Base-by-base conservation (phyloP, 1,140 invertebrate genomes). In the Chrysomallon squamiferum region DNA sequence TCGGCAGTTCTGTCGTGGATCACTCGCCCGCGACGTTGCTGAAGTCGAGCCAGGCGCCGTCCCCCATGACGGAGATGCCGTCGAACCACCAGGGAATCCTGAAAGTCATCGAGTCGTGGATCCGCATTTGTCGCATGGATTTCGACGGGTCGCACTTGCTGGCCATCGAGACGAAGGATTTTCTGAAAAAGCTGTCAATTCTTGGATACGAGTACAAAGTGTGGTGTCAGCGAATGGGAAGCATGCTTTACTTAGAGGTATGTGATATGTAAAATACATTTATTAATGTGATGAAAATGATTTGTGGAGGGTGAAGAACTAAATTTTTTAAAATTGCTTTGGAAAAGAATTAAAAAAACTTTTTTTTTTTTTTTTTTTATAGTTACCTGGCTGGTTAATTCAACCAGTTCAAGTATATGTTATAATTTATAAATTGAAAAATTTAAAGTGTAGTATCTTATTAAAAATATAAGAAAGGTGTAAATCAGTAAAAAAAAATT, bases 51-150 rank as follows among this genome's bases (percentile, higher is more conserved):
- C 35, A 59, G 2, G 27, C 59, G 2, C 22, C 57, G 5, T 9
- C 60, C 38, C 66, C 54, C 18, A 64, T 65, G 27, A 52, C 59
- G 61, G 81, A 85, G 45, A 81, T 85, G 65, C 80, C 83, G 5
- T 59, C 67, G 7, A 70, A 77, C 27, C 83, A 85, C 59, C 69
- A 74, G n/a, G 77, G 77, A 13, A 76, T 84, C 25, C 68, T 85
- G 50, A 76, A 76, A 58, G 76, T 83, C 3, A 74, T 85, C 18
- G 82, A 85, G 63, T 79, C 78, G 0, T 85, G 84, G 84, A 70
- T 81, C 13, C 57, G 71, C 29, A 74, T 81, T 3, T 79, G 78
- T 59, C 74, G 72, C 27, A 67, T 73, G 20, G 83, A 84, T 66
- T 70, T 85, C 13, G 82, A 84, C 58, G 78, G 77, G 49, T 74